Base-by-base conservation (phyloP, 2,113 vertebrate species). In the Cynocephalus volans region DNA sequence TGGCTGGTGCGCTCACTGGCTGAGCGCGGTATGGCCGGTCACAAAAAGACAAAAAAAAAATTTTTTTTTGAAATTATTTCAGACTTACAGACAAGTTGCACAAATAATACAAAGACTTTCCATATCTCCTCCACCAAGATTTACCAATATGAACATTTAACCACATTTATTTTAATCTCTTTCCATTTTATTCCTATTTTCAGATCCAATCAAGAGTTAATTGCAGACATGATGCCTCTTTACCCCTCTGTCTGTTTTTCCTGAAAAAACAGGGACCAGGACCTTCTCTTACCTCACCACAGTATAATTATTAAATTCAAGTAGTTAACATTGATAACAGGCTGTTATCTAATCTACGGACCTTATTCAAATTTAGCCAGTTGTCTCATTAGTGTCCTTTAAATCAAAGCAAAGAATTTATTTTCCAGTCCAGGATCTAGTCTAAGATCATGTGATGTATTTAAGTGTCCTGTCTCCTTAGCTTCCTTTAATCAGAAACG, bases 401-500 rank as follows among this genome's bases (percentile, higher is more conserved):
- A 60, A 65, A 93, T 95, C 56, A 80, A 95, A 86, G 52, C 56
- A 45, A 58, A 72, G 65, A n/a, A 8, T 11, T 56, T 24, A 11
- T 36, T 21, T 70, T 11, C 45, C 90, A 48, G 24, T 13, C 45
- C 31, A 41, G 69, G 52, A 76, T 19, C 81, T 82, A 41, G 54
- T 33, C 69, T 21, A 36, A 77, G 76, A 65, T 41, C 36, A 41
- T 19, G 1, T 1, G 0, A 24, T 73, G 26, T 77, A 13, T 52
- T 75, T 62, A 6, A 0, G 67, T 50, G 6, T 76, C 36, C 58
- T 67, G 15, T 69, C 28, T 85, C 73, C 76, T 31, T 60, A 26
- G 88, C 21, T 26, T 64, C 73, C 92, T 96, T 92, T 73, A 36
- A 79, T 92, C 18, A 8, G 94, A 83, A 84, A 41, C 70, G 26